phyloP scores from a whole-genome alignment of 1,140 invertebrate species.

The Cyclargus thomasi region DNA sequence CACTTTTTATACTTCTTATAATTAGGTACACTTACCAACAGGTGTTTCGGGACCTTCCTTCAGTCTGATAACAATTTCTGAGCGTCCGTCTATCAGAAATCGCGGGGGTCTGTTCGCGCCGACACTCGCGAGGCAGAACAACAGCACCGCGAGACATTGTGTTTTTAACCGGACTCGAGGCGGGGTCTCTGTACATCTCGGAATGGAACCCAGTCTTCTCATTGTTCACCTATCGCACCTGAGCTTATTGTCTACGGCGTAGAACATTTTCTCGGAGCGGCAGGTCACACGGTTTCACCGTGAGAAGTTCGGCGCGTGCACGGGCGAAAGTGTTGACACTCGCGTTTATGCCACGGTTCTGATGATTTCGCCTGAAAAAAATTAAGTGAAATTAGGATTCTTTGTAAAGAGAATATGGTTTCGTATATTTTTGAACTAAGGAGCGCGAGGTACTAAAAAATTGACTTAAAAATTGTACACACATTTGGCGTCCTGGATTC shows the following conservation, averaged over 20 bases:
- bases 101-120: conserved; percentile 85
- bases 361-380: conserved; percentile 55
- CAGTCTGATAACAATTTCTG: conserved; percentile 90
- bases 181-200: conserved; percentile 33
- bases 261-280: conserved; percentile 56
- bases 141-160: conserved; percentile 29
- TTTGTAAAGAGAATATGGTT: too few species aligned
- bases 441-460: too few species aligned
- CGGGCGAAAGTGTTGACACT: conserved; percentile 55
- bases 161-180: conserved; percentile 59
- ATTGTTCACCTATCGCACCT: conserved; percentile 62
- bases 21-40: conserved; percentile 79
- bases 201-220: conserved; percentile 35
- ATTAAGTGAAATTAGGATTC: too few species aligned
- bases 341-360: conserved; percentile 51
- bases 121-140: conserved; percentile 33
- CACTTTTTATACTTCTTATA: not conserved
- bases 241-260: conserved; percentile 45
- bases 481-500: too few species aligned
- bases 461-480: too few species aligned
- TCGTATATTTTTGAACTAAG: too few species aligned
- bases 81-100: conserved; percentile 90
- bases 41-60: conserved; percentile 91
- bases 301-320: conserved; percentile 52
- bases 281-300: conserved; percentile 67